Percentiles rank a stretch among this genome's conserved stretches.
phyloP scores from a whole-genome alignment of 2,113 vertebrate genomes.

The Indri indri region DNA sequence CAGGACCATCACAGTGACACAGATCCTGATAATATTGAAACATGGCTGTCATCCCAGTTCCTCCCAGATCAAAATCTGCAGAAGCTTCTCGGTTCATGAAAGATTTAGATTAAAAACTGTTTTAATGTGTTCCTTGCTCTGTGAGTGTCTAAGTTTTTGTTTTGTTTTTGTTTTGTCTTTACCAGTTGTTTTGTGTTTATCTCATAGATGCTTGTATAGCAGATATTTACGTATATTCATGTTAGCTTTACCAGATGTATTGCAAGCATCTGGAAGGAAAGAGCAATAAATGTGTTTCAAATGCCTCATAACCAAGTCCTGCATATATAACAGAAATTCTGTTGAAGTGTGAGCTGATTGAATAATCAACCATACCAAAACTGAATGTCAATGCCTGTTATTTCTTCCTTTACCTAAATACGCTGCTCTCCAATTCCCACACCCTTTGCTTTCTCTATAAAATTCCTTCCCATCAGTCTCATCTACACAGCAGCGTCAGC shows the following conservation, averaged over 20 bases:
- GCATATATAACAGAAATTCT: not conserved
- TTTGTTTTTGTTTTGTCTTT: not conserved
- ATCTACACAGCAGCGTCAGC: too few relatives aligned
- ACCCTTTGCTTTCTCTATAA: not conserved
- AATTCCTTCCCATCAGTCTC: not conserved
- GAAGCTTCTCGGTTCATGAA: not conserved
- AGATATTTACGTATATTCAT: not conserved
- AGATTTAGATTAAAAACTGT: not conserved
- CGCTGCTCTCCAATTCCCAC: not conserved
- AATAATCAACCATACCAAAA: not conserved
- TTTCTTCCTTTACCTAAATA: not conserved
- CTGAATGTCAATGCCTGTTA: not conserved
- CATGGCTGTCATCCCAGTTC: not conserved
- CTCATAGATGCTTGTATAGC: not conserved
- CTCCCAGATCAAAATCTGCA: not conserved
- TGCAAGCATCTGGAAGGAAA: not conserved
- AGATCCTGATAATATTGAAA: not conserved
- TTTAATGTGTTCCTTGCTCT: not conserved
- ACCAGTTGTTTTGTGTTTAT: not conserved
- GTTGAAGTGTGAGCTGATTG: too few relatives aligned
- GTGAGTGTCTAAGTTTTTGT: not conserved
- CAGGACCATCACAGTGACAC: not conserved
- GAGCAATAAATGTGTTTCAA: not conserved
- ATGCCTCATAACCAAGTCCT: not conserved
- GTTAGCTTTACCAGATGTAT: not conserved